Evolutionary conservation across 92 coral and sea anemone species (phyloP), one percentile per base, ranked within the genome.

Genomic region (Epizoanthus fatuus): DNA sequence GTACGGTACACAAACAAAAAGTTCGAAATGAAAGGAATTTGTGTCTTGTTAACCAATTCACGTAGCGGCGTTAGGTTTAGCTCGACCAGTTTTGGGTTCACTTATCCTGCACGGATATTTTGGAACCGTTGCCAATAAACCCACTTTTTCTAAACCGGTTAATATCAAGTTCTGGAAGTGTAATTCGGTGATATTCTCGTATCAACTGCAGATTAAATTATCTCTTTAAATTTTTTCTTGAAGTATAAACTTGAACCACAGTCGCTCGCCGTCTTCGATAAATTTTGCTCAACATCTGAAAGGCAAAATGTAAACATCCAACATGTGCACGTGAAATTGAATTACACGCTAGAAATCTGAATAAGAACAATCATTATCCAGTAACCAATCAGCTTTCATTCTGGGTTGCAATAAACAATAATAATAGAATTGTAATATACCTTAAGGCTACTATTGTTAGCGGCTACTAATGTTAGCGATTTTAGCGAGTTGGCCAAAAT

Each of bases 311-410:
- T 9, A 10, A 53, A 40, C 70, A 60, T 29, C 64, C 20, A 54
- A 57, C 35, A 56, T 76, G 5, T 17, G 82, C 82, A 77, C 82
- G 82, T 44, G 82, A 60, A 77, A 77, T 59, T 60, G 11, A 40
- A 7, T 9, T 19, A 64, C 69, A 77, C 70, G 82, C 63, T 7
- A 54, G 20, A 73, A 53, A 25, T 29, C 13, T 32, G 53, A 49
- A 49, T 49, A 49, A 49, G 12, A 49, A 49, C 53, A 49, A 49
- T 49, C 2, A 9, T 6, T 20, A 39, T 29, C 67, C 44, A 38
- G 56, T 57, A 54, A 54, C 10, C 67, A 52, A 49, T 49, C 13
- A 49, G 53, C 53, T 49, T 12, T 29, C 35, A 29, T 29, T 1
- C 1, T 29, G 35, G 35, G 35, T 29, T 29, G 35, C 35, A 29